Evolutionary conservation across 2,113 vertebrate genomes (phyloP).

Genomic region (Nothoprocta perdicaria): DNA sequence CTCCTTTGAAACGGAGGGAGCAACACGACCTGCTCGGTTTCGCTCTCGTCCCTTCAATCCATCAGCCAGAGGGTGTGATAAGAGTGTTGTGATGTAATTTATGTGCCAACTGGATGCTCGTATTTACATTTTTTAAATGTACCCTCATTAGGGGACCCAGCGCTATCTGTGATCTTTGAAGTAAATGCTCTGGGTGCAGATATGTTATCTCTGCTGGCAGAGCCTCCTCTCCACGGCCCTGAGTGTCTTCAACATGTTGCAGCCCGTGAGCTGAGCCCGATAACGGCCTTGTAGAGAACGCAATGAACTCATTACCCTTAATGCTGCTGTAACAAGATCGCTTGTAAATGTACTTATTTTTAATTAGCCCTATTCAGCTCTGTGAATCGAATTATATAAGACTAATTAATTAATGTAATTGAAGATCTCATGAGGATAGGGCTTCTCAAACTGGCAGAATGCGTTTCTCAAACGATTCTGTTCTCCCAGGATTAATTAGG

Average conservation of each 20-base stretch:
- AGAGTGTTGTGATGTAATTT: conserved; percentile 41
- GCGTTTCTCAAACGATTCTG: conserved; percentile 57
- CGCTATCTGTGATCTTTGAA: conserved; percentile 44
- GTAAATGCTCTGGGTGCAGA: conserved; percentile 44
- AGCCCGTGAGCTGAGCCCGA: conserved; percentile 24
- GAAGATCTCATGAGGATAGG: neutral
- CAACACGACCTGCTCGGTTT: rapidly evolving
- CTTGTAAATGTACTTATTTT: conserved; percentile 65
- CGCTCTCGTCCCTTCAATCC: neutral
- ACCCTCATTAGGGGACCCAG: conserved; percentile 12
- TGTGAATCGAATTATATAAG: conserved; percentile 44
- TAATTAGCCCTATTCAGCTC: conserved; percentile 46
- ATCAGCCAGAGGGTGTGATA: neutral
- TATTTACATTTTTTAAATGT: conserved; percentile 48
- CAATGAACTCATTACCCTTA: conserved; percentile 61
- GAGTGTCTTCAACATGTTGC: conserved; percentile 54
- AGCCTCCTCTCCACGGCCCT: conserved; percentile 17
- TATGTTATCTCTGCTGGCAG: conserved; percentile 37
- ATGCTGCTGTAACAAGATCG: conserved; percentile 34
- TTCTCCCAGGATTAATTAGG: conserved; percentile 67
- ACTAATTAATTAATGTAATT: conserved; percentile 62
- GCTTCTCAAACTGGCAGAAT: conserved; percentile 33
- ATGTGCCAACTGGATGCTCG: neutral
- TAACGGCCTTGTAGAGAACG: conserved; percentile 11
- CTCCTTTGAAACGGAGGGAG: neutral